These are phyloP conservation scores for Neopelma chrysocephalum DNA, from an alignment of 2,797 vertebrate species.

Conservation along the genomic window DNA sequence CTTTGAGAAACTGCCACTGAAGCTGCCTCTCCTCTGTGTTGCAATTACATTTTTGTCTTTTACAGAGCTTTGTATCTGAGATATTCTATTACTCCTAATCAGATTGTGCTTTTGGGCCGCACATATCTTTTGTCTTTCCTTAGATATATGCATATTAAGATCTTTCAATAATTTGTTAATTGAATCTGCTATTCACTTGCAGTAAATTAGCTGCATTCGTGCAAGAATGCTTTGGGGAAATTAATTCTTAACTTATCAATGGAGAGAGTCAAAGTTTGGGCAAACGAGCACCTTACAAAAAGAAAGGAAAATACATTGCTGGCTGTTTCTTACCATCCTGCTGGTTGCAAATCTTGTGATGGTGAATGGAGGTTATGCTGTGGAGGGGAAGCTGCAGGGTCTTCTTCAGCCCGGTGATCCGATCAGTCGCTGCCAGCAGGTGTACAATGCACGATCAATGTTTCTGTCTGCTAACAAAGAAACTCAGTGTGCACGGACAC, in stretches of 20 bases:
- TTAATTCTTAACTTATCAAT: neutral
- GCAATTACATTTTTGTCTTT: slow-evolving; percentile 69
- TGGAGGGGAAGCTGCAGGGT: neutral
- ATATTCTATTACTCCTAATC: slow-evolving; percentile 39
- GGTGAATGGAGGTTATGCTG: neutral
- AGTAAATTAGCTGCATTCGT: neutral
- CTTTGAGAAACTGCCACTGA: slow-evolving; percentile 53
- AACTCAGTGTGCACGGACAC: neutral
- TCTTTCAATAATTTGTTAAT: slow-evolving; percentile 26
- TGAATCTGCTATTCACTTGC: neutral
- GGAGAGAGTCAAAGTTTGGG: neutral
- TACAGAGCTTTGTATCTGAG: slow-evolving; percentile 53
- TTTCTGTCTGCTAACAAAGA: neutral
- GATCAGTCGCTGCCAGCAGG: neutral
- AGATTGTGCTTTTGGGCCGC: slow-evolving; percentile 19
- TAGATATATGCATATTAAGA: neutral
- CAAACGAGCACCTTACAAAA: neutral
- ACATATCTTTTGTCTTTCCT: neutral
- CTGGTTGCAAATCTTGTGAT: neutral
- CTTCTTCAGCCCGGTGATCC: neutral
- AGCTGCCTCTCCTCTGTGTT: slow-evolving; percentile 51
- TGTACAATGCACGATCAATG: neutral
- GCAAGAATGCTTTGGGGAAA: neutral
- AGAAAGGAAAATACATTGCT: neutral
- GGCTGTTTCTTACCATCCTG: neutral